Conservation (phyloP, 1,140 invertebrate species). For the Pseudomyrmex cubaensis region DNA sequence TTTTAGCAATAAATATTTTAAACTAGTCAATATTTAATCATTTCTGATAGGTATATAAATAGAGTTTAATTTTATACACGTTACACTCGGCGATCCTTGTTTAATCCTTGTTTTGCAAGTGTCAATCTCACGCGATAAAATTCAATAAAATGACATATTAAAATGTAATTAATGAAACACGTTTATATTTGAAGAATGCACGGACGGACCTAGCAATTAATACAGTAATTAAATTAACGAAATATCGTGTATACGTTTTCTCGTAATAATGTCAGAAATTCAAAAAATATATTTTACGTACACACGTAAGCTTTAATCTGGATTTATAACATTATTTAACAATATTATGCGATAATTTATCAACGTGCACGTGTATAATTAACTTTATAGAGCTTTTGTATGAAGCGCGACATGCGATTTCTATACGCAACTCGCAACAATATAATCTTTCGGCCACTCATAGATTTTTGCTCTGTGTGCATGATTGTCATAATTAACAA, state of each 20-base stretch:
- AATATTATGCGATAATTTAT: constrained; percentile 35
- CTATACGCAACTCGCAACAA: constrained; percentile 5
- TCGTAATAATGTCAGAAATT: constrained; percentile 52
- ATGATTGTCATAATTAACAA: constrained; percentile 15
- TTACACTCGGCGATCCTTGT: constrained; percentile 12
- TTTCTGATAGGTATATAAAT: constrained; percentile 21
- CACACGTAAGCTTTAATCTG: constrained; percentile 37
- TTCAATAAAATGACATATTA: constrained; percentile 38
- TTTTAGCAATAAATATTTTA: no score
- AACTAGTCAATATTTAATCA: not conserved
- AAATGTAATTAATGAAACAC: constrained; percentile 51
- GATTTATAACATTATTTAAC: constrained; percentile 47
- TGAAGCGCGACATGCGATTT: constrained; percentile 9
- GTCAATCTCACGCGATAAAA: constrained; percentile 31
- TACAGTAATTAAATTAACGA: constrained; percentile 49
- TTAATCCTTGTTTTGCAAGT: constrained; percentile 38
- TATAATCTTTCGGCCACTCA: not conserved
- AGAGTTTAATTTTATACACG: constrained; percentile 12
- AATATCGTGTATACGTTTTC: not conserved
- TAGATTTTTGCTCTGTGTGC: no score
- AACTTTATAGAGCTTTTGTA: constrained; percentile 25
- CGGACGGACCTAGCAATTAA: constrained; percentile 33
- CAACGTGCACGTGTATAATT: constrained; percentile 29
- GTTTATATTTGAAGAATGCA: constrained; percentile 37
- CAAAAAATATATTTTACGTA: constrained; percentile 27